Base-by-base conservation (phyloP, 2,797 vertebrate genomes). In the Cyprinodon diabolis region DNA sequence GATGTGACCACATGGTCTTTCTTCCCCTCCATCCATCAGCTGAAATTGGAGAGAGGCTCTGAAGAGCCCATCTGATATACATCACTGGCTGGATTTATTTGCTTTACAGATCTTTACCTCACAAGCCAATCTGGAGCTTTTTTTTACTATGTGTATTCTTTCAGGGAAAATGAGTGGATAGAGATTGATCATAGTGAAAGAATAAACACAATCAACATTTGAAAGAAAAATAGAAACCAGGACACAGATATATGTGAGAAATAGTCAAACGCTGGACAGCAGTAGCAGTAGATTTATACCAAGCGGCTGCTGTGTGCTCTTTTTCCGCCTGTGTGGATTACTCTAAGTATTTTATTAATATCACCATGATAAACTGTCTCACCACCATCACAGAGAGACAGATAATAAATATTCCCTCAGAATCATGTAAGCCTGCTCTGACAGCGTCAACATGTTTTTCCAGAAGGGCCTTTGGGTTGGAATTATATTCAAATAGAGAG, bases 41-140 rank as follows among this genome's bases (percentile, higher is more conserved):
- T 65, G 48, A 51, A 78, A 78, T 79, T 68, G 74, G 69, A 83
- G 81, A 83, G 70, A 84, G 76, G 78, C 71, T 63, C 57, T 40
- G 71, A 83, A 75, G 66, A 81, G 77, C 66, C 58, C 67, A 66
- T 78, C 71, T 84, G 81, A 83, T 79, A 85, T 21, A 78, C 78
- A 74, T 67, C 71, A 84, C 68, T 54, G 62, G 23, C 71, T 23
- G 51, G 52, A 62, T 76, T 85, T 54, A 70, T 84, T 87, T 79
- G 55, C 56, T 79, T 79, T 87, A 78, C 82, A 76, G 74, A 84
- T 76, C 52, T 83, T 89, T 79, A 52, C 37, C 13, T 8, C 17
- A 8, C 66, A 2, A 47, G 52, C 48, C 65, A n/a, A 57, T 75
- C 51, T 75, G 74, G 79, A 72, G 70, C 68, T 70, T 51, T 63